A percentile compares a stretch with the other conserved stretches of the same genome.
Evolutionary conservation across 1,140 invertebrate species (phyloP).

Genomic region (Saxidomus purpurata): DNA sequence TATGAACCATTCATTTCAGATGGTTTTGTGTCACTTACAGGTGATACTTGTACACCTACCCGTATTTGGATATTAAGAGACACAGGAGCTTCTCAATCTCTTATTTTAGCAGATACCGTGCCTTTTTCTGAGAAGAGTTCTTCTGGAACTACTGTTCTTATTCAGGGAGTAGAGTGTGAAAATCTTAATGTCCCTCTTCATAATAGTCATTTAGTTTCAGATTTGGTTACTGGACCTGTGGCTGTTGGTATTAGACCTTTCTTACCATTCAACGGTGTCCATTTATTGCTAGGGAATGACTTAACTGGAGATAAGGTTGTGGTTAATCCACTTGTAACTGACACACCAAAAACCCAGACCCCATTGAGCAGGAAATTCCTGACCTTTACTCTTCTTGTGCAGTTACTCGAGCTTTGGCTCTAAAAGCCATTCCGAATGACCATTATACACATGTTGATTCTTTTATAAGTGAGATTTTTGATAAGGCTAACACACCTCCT

Average conservation of each 20-base stretch:
- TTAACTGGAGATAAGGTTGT: constrained; percentile 7
- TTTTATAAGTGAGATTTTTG: too few relatives aligned
- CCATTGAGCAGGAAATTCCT: background rate
- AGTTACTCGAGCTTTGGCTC: background rate
- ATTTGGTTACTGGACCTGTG: constrained; percentile 62
- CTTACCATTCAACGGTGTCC: background rate
- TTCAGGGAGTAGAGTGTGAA: constrained; percentile 35
- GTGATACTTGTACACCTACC: constrained; percentile 9
- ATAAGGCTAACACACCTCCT: too few relatives aligned
- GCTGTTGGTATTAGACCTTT: constrained; percentile 52
- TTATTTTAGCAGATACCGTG: constrained; percentile 27
- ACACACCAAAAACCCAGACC: background rate
- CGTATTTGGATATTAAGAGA: constrained; percentile 22
- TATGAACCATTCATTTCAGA: constrained; percentile 21
- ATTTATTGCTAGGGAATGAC: background rate
- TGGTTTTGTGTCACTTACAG: constrained; percentile 45
- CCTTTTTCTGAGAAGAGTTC: constrained; percentile 44
- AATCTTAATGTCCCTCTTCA: constrained; percentile 46
- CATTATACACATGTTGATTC: too few relatives aligned
- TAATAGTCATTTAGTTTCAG: constrained; percentile 51
- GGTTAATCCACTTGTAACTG: background rate
- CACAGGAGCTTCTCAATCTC: constrained; percentile 49
- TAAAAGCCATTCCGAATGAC: background rate
- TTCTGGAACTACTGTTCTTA: constrained; percentile 35
- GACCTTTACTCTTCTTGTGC: background rate